Base-by-base conservation (phyloP, 2,113 vertebrate genomes). In the Peromyscus maniculatus region DNA sequence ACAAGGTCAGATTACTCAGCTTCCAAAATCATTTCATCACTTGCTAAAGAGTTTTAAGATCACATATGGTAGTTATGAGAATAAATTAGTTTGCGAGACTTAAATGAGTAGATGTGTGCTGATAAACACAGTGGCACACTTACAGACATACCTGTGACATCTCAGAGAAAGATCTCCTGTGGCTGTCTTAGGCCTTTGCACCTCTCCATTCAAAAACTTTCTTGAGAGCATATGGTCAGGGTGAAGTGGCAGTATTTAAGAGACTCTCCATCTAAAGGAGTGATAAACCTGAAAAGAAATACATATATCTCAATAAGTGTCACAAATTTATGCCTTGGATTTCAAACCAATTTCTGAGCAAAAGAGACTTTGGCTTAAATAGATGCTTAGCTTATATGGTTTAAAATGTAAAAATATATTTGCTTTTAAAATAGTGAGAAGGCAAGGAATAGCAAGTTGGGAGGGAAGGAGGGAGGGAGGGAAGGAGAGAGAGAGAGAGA, bases 201-300 rank as follows among this genome's bases (percentile, higher is more conserved):
- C 21, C 10, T 83, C 36, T 88, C 39, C 43, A 36, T 62, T 87
- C 62, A 49, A 17, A 69, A 87, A 7, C 57, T 7, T 93, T 19
- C 94, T 31, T 66, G 17, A 71, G 74, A 22, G 26, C 39, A 67
- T 43, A 49, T 77, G 22, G 36, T 89, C 69, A 46, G 21, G 17
- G 33, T 49, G 52, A 91, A 87, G 66, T 87, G 69, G 46, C 92
- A 19, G 87, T 80, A 91, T 84, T 80, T 77, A 75, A 75, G 84
- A 80, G 33, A 83, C 43, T 69, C 57, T 91, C 57, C 62, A 16
- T 15, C 93, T 36, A 33, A 74, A 72, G 9, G 22, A 72, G 88
- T 72, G 9, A 80, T 49, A n/a, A 82, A 52, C 26, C n/a, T 55
- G 55, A 94, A 91, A n/a, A 36, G 5, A 93, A 84, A 22, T 62